Percentiles rank a stretch among this genome's conserved stretches.
Conservation (phyloP, 2,797 vertebrate genomes). For the Gobio occitaniae region DNA sequence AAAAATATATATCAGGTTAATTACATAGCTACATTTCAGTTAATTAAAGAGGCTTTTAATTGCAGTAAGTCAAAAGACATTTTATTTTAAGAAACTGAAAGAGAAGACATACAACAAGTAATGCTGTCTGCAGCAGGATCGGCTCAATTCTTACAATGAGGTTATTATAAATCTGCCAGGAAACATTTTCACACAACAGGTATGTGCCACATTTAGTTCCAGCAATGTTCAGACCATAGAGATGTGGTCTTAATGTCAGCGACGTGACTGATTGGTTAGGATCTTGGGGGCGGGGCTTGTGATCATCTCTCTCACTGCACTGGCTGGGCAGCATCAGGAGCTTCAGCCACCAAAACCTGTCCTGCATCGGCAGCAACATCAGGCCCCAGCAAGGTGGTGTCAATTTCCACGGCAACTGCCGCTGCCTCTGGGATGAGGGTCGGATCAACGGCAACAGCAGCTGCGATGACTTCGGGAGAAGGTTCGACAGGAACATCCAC, state of each 20-base stretch:
- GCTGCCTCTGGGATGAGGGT: slow-evolving; percentile 35
- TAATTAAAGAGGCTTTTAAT: slow-evolving; percentile 3
- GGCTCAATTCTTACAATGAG: slow-evolving; percentile 51
- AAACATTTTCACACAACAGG: slow-evolving; percentile 25
- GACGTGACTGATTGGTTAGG: background rate
- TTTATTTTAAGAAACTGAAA: slow-evolving; percentile 54
- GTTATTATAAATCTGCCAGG: slow-evolving; percentile 24
- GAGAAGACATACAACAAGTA: slow-evolving; percentile 35
- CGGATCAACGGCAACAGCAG: slow-evolving; percentile 22
- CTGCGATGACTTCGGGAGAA: slow-evolving; percentile 26
- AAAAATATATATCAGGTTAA: background rate
- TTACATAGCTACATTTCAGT: background rate
- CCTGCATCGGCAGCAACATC: slow-evolving; percentile 51
- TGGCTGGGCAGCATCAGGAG: background rate
- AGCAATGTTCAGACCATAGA: slow-evolving; percentile 15
- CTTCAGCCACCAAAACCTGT: slow-evolving; percentile 18
- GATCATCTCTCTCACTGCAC: slow-evolving; percentile 22
- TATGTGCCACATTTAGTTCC: slow-evolving; percentile 23
- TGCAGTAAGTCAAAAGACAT: slow-evolving; percentile 39
- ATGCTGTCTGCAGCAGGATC: slow-evolving; percentile 21
- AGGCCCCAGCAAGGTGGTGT: slow-evolving; percentile 32
- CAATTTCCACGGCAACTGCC: slow-evolving; percentile 45
- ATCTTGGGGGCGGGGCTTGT: slow-evolving; percentile 4
- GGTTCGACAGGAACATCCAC: slow-evolving; percentile 10
- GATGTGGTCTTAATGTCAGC: background rate